Conservation (phyloP, 2,113 vertebrate species). For the Mormyrus lacerda region DNA sequence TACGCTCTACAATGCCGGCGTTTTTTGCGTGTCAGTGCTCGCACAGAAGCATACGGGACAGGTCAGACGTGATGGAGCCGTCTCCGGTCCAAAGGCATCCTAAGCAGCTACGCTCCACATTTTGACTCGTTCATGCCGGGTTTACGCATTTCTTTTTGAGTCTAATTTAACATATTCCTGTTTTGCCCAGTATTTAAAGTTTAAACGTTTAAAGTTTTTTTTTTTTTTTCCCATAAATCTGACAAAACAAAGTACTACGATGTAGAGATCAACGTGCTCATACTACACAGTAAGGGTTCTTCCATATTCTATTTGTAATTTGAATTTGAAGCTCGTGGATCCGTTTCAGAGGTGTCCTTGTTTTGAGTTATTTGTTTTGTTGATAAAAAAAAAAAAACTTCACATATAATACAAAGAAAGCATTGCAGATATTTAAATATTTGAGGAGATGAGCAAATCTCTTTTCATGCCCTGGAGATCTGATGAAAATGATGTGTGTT, state of each 20-base stretch:
- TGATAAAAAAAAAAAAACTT: neutral
- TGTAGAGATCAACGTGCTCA: neutral
- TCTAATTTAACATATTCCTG: neutral
- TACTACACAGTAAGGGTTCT: neutral
- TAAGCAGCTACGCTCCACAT: neutral
- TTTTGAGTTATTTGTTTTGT: neutral
- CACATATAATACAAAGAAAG: neutral
- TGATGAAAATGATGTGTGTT: constrained; percentile 22
- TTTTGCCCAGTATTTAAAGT: neutral
- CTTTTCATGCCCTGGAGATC: constrained; percentile 5
- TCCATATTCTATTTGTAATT: neutral
- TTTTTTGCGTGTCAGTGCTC: neutral
- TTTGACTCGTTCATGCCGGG: neutral
- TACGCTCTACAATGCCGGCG: neutral
- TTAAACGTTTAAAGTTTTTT: neutral
- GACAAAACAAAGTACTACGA: neutral
- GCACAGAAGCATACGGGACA: neutral
- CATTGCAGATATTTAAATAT: neutral
- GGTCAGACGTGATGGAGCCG: neutral
- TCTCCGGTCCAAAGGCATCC: neutral
- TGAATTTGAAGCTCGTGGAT: neutral
- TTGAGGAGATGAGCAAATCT: neutral
- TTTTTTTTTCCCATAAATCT: neutral
- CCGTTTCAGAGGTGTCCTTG: neutral
- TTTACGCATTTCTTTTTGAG: neutral